phyloP scores from a whole-genome alignment of 2,888 invertebrate species.

The Cephus sareptanus region DNA sequence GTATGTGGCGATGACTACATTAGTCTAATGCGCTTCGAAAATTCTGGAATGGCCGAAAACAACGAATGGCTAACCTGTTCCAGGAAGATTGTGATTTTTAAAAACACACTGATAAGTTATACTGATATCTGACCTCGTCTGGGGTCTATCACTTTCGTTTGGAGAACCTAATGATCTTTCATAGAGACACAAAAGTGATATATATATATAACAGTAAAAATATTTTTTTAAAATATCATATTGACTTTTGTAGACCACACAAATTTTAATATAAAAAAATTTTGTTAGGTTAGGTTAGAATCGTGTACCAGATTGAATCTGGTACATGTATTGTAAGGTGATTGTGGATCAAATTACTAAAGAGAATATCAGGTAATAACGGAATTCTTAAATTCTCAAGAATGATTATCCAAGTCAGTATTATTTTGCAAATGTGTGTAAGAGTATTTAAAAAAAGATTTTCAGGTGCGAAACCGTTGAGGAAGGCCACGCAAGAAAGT shows the following conservation, averaged over 20 bases:
- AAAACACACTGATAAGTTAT: background rate
- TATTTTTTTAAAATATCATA: background rate
- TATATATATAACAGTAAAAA: background rate
- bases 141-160: background rate
- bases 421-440: background rate
- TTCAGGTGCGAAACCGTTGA: background rate
- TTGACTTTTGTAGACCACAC: background rate
- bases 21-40: background rate
- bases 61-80: background rate
- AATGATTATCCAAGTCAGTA: background rate
- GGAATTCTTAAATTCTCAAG: background rate
- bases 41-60: background rate
- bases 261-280: background rate
- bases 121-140: background rate
- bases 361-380: background rate
- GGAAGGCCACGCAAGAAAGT: constrained; percentile 1
- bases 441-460: background rate
- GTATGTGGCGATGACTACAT: background rate
- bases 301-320: no score
- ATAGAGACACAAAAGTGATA: background rate
- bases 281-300: background rate
- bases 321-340: background rate
- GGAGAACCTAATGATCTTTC: background rate
- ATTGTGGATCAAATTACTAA: background rate
- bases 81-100: background rate